Base-by-base conservation (phyloP, 2,888 invertebrate genomes). In the Drosophila pegasa region DNA sequence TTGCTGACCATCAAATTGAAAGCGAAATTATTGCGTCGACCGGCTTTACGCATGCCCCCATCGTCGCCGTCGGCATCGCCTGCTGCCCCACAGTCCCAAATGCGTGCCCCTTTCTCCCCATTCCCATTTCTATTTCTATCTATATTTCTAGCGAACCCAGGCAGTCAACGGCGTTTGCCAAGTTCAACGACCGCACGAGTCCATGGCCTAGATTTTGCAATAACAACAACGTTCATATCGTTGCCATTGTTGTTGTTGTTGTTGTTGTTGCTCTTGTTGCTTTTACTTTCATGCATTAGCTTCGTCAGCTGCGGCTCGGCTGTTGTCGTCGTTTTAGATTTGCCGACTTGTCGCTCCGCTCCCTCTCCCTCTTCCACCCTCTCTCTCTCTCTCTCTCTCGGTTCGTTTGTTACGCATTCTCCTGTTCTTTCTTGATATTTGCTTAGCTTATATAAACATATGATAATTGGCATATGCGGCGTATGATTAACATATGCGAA, bases 141-240 rank as follows among this genome's bases (percentile, higher is more conserved):
- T 52, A 50, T 35, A 16, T 50, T 50, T 35, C 22, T 66, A 41
- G 43, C 29, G 35, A 52, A 14, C 8, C 33, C n/a, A n/a, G 60
- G 56, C 45, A 29, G 56, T 61, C 58, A 63, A 67, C 58, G 50
- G 37, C 73, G 67, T 78, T 76, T 61, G 83, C 75, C 82, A 88
- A 90, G 92, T 91, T 91, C 92, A 92, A 90, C 90, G 92, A 91
- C 91, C 92, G 90, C 70, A 82, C 83, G 83, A 86, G 91, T 91
- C 91, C 92, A 88, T 92, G 92, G 91, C 92, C 92, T 91, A 92
- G 83, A 91, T 91, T 89, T 80, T 78, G 70, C 79, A 83, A 75
- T 75, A 77, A 70, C 68, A 77, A 70, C 68, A 71, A 62, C 59
- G 73, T 57, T 80, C 70, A 68, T 78, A 73, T 71, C 48, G 77